Percentiles rank a stretch among this genome's conserved stretches.
Evolutionary conservation across 2,888 invertebrate species (phyloP).

Genomic region (Xylota segnis): DNA sequence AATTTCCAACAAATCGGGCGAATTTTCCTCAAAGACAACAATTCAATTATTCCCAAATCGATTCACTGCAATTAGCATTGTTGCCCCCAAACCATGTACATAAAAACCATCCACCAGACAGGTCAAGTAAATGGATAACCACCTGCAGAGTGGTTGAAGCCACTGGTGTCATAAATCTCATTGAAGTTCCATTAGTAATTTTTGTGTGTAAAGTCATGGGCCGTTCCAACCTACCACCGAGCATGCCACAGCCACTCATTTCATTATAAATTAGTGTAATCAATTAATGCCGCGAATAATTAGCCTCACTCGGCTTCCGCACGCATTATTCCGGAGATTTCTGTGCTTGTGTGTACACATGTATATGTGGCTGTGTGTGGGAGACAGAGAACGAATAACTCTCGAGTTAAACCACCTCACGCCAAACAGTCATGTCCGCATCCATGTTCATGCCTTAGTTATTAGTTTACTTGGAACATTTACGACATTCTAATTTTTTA

Average conservation of each 20-base stretch:
- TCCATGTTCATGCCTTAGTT: conserved; percentile 65
- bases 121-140: conserved; percentile 53
- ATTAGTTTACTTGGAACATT: conserved; percentile 63
- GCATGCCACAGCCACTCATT: conserved; percentile 49
- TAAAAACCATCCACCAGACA: conserved; percentile 34
- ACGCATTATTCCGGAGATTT: conserved; percentile 50
- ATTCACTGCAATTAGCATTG: conserved; percentile 44
- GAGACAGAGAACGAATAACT: conserved; percentile 33
- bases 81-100: conserved; percentile 15
- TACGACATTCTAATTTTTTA: conserved; percentile 74
- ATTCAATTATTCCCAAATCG: conserved; percentile 29
- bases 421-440: conserved; percentile 50
- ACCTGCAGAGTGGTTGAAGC: conserved; percentile 66
- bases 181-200: conserved; percentile 74
- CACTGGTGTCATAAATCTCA: conserved; percentile 75
- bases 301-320: conserved; percentile 74
- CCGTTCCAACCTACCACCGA: conserved; percentile 46
- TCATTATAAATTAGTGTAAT: conserved; percentile 76
- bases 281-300: conserved; percentile 76
- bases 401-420: conserved; percentile 36
- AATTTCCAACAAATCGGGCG: too few species aligned
- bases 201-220: conserved; percentile 45
- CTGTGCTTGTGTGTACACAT: not conserved
- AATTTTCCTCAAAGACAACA: too few species aligned
- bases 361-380: too few species aligned